Percentiles rank a stretch among this genome's conserved stretches.
phyloP scores from a whole-genome alignment of 1,140 invertebrate species.

The Dreissena polymorpha region DNA sequence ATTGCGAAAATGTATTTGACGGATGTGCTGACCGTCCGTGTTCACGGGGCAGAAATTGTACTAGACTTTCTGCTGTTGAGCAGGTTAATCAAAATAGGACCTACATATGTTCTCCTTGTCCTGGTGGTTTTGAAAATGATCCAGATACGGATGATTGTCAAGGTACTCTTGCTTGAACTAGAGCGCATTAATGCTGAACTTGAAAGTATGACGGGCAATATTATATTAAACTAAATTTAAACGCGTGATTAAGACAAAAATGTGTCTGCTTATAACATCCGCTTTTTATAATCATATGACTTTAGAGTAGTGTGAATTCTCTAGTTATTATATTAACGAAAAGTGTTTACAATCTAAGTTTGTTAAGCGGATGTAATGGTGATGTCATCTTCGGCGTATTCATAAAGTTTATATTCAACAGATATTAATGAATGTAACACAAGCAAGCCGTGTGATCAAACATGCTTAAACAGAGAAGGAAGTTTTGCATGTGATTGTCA shows the following conservation, averaged over 20 bases:
- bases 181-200: neutral
- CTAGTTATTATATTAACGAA: neutral
- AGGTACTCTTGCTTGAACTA: neutral
- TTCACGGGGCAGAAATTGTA: slow-evolving; percentile 15
- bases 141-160: neutral
- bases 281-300: neutral
- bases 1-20: slow-evolving; percentile 23
- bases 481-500: slow-evolving; percentile 24
- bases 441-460: slow-evolving; percentile 10
- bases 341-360: no score
- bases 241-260: neutral
- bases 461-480: slow-evolving; percentile 17
- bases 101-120: slow-evolving; percentile 4
- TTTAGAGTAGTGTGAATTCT: neutral
- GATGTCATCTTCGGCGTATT: neutral
- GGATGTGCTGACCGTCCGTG: slow-evolving; percentile 6
- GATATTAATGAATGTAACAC: slow-evolving; percentile 30
- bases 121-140: neutral
- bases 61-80: neutral
- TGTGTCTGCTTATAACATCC: neutral
- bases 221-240: neutral
- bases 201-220: neutral
- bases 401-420: neutral
- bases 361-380: neutral
- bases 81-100: neutral